Conservation (phyloP, 2,797 vertebrate species). For the Danionella dracula region DNA sequence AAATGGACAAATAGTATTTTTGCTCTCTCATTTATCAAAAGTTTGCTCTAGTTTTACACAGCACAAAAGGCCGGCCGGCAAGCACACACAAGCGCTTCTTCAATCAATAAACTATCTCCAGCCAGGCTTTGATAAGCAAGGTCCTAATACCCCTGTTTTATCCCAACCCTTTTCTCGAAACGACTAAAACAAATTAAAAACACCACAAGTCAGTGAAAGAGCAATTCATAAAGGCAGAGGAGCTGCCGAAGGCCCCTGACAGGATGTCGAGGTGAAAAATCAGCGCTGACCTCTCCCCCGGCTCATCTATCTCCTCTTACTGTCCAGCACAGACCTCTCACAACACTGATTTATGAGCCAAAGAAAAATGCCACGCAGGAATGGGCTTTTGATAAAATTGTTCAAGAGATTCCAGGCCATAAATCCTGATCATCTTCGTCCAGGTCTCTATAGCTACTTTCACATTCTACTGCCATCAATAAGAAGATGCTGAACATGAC, state of each 20-base stretch:
- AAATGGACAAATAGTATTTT: constrained; percentile 47
- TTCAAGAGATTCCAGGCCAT: constrained; percentile 98
- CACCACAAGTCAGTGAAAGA: constrained; percentile 82
- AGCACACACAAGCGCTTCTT: constrained; percentile 61
- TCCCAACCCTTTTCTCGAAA: constrained; percentile 58
- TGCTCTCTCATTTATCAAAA: constrained; percentile 60
- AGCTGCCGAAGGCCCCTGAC: constrained; percentile 82
- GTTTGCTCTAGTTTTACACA: constrained; percentile 62
- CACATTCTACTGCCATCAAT: constrained; percentile 96
- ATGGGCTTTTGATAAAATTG: constrained; percentile 99
- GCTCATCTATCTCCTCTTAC: constrained; percentile 98
- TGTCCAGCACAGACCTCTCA: constrained; percentile 96
- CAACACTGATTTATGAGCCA: constrained; percentile 95
- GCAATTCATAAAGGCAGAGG: constrained; percentile 85
- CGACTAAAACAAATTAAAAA: constrained; percentile 83
- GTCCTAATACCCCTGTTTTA: constrained; percentile 60
- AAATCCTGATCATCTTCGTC: constrained; percentile 98
- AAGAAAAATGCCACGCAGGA: constrained; percentile 95
- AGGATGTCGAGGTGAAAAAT: constrained; percentile 86
- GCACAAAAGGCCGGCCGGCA: constrained; percentile 38
- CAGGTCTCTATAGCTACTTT: constrained; percentile 87
- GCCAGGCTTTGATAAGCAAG: constrained; percentile 63
- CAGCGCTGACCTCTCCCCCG: constrained; percentile 93
- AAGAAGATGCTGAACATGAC: constrained; percentile 83
- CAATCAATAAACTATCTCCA: constrained; percentile 72